phyloP scores from a whole-genome alignment of 1,140 invertebrate species.

The Zaprionus ornatus region DNA sequence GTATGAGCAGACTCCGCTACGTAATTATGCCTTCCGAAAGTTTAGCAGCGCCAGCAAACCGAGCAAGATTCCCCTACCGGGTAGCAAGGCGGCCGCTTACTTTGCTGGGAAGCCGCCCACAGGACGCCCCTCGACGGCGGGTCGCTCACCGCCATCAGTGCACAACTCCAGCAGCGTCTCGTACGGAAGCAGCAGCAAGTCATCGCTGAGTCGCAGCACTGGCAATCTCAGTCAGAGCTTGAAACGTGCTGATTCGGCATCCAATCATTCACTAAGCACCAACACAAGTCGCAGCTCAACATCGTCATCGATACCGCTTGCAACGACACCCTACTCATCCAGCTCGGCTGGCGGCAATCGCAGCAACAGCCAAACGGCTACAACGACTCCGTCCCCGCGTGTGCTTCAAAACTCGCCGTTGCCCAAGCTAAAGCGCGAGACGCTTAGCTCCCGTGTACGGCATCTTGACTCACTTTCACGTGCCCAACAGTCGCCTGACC shows the following conservation, averaged over 20 bases:
- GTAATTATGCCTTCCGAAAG: slow-evolving; percentile 62
- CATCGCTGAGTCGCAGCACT: slow-evolving; percentile 78
- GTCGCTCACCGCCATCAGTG: slow-evolving; percentile 75
- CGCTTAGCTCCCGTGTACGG: slow-evolving; percentile 85
- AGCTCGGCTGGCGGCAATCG: slow-evolving; percentile 58
- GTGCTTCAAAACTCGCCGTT: slow-evolving; percentile 83
- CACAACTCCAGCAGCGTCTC: slow-evolving; percentile 82
- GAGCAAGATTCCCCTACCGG: slow-evolving; percentile 89
- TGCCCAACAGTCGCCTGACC: slow-evolving; percentile 62
- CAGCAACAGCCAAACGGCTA: slow-evolving; percentile 49
- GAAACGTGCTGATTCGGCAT: slow-evolving; percentile 84
- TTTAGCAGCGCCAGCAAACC: slow-evolving; percentile 85
- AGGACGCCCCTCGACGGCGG: slow-evolving; percentile 66
- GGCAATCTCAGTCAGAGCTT: slow-evolving; percentile 84
- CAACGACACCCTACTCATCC: slow-evolving; percentile 75
- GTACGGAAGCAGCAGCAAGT: slow-evolving; percentile 83
- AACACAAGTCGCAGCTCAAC: slow-evolving; percentile 80
- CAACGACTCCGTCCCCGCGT: slow-evolving; percentile 84
- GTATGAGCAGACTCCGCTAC: slow-evolving; percentile 61
- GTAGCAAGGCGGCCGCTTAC: slow-evolving; percentile 83
- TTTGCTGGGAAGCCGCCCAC: slow-evolving; percentile 85
- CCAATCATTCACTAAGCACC: slow-evolving; percentile 73
- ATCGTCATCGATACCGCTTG: slow-evolving; percentile 78
- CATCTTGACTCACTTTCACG: slow-evolving; percentile 85
- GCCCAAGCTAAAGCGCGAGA: slow-evolving; percentile 86